A percentile compares a stretch with the other conserved stretches of the same genome.
phyloP scores from a whole-genome alignment of 2,797 vertebrate genomes.

The Pseudochirops corinnae region DNA sequence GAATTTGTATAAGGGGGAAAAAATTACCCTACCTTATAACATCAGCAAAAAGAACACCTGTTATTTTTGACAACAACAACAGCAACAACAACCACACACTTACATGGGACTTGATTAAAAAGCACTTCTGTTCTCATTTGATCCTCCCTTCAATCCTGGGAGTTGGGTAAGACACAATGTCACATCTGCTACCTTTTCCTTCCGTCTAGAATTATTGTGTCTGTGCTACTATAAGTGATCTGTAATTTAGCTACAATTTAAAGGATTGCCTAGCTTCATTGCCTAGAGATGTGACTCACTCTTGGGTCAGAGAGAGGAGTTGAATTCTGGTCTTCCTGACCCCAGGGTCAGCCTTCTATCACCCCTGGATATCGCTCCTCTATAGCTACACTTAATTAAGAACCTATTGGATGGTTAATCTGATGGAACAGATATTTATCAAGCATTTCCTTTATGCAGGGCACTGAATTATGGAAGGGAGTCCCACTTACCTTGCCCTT shows the following conservation, averaged over 20 bases:
- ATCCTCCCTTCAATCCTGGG: background rate
- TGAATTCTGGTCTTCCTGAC: background rate
- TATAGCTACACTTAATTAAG: background rate
- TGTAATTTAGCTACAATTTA: background rate
- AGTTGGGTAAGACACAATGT: background rate
- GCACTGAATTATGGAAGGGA: background rate
- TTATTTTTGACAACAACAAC: background rate
- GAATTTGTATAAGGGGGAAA: background rate
- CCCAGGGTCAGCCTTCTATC: background rate
- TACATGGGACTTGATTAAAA: background rate
- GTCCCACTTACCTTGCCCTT: slow-evolving; percentile 18
- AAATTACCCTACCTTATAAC: background rate
- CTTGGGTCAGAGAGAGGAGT: background rate
- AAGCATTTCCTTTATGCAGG: background rate
- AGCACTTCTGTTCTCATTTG: background rate
- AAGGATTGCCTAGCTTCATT: background rate
- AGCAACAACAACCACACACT: background rate
- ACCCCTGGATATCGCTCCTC: too few species aligned
- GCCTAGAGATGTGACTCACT: background rate
- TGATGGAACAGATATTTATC: background rate
- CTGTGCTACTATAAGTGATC: background rate
- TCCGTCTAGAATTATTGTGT: background rate
- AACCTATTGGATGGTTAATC: background rate
- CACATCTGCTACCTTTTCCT: background rate
- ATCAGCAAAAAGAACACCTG: background rate